A percentile compares a stretch with the other conserved stretches of the same genome.
phyloP scores from a whole-genome alignment of 2,888 invertebrate genomes.

The Drosophila antonietae region DNA sequence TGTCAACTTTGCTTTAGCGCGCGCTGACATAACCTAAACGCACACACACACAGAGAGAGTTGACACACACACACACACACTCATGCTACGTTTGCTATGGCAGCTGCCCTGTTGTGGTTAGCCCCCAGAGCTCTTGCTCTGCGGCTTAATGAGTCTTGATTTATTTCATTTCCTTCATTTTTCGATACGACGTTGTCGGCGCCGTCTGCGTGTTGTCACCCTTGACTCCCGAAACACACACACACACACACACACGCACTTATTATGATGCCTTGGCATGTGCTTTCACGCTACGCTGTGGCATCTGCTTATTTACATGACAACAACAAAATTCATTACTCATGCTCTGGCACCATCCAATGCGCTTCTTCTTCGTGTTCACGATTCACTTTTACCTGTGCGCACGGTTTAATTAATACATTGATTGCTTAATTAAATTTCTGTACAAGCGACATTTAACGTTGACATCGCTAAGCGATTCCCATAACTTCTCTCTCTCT shows the following conservation, averaged over 20 bases:
- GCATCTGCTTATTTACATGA: constrained; percentile 64
- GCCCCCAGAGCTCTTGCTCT: constrained; percentile 46
- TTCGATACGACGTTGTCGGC: constrained; percentile 53
- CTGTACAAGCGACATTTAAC: constrained; percentile 42
- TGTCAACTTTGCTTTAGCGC: constrained; percentile 72
- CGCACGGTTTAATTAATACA: constrained; percentile 68
- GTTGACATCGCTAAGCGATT: constrained; percentile 47
- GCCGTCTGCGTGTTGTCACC: constrained; percentile 46
- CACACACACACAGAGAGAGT: constrained; percentile 25
- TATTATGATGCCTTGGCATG: constrained; percentile 21
- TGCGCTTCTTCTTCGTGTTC: constrained; percentile 10
- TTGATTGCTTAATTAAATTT: constrained; percentile 70
- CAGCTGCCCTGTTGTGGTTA: constrained; percentile 54
- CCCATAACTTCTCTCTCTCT: not conserved
- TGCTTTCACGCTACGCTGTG: constrained; percentile 24
- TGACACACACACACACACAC: constrained; percentile 9
- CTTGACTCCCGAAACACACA: constrained; percentile 10
- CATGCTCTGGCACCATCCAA: constrained; percentile 44
- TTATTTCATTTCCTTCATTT: constrained; percentile 75
- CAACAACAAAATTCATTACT: constrained; percentile 65
- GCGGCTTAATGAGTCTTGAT: constrained; percentile 79
- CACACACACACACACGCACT: constrained; percentile 6
- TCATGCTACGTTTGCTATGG: constrained; percentile 27
- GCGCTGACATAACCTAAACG: constrained; percentile 58
- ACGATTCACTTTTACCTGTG: constrained; percentile 6